Percentiles rank a stretch among this genome's conserved stretches.
Evolutionary conservation across 2,888 invertebrate species (phyloP).

Genomic region (Pachliopta kotzebuea): DNA sequence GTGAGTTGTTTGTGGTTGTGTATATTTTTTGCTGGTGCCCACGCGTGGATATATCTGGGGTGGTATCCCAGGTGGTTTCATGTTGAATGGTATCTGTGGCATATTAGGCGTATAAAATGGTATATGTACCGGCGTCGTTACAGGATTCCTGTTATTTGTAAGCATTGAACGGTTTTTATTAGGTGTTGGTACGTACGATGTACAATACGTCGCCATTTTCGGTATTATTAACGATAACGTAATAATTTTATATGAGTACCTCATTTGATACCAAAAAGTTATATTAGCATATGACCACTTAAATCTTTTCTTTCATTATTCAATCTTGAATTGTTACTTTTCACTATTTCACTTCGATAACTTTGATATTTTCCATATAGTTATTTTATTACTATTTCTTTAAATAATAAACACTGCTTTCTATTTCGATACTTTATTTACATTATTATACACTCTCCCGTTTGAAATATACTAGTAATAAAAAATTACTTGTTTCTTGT

Average conservation of each 20-base stretch:
- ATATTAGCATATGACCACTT: too few relatives aligned
- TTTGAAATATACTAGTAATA: not conserved
- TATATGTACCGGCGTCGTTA: conserved; percentile 33
- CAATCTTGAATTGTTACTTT: too few relatives aligned
- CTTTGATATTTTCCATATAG: not conserved
- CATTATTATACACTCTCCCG: not conserved
- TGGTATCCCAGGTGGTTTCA: conserved; percentile 34
- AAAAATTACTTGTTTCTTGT: not conserved
- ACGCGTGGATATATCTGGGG: conserved; percentile 37
- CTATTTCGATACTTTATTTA: not conserved
- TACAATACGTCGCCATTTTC: conserved; percentile 35
- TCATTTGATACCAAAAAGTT: too few relatives aligned
- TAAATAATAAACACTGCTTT: not conserved
- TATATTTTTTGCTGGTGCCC: conserved; percentile 25
- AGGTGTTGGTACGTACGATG: conserved; percentile 33
- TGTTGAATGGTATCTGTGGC: conserved; percentile 34
- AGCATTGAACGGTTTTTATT: conserved; percentile 33
- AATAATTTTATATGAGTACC: too few relatives aligned
- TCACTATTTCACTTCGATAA: not conserved
- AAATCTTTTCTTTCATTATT: too few relatives aligned
- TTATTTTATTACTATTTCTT: not conserved
- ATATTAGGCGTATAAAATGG: conserved; percentile 33
- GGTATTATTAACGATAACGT: not conserved
- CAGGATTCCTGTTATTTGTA: conserved; percentile 38
- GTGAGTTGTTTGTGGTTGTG: conserved; percentile 27